phyloP scores from a whole-genome alignment of 2,888 invertebrate genomes.

The Drosophila paramelanica region DNA sequence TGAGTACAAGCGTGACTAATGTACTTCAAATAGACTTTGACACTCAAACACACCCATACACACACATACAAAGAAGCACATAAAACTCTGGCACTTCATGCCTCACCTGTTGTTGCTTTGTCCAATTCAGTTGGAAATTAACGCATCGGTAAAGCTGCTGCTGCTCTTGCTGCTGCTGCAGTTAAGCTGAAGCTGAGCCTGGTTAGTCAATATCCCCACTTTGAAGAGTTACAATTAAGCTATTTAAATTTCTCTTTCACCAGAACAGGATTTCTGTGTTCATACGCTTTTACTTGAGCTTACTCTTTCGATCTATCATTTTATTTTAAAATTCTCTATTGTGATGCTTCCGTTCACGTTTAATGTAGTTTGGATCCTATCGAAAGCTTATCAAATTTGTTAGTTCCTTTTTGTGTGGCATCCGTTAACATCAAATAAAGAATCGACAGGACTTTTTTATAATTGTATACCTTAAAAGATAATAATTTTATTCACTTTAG shows the following conservation, averaged over 20 bases:
- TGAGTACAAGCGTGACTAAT: constrained; percentile 51
- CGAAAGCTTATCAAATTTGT: too few species aligned
- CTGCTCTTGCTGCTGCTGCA: constrained; percentile 2
- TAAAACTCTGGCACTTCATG: constrained; percentile 30
- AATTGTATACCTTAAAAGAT: too few species aligned
- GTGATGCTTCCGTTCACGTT: too few species aligned
- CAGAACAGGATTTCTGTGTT: neutral
- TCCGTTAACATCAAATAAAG: too few species aligned
- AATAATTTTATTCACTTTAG: too few species aligned
- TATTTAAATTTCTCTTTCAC: neutral
- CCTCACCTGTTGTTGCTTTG: constrained; percentile 56
- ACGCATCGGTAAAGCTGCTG: constrained; percentile 46
- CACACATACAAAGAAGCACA: neutral
- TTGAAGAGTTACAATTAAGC: constrained; percentile 6
- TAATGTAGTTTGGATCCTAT: too few species aligned
- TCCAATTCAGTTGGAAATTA: constrained; percentile 45
- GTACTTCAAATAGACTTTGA: constrained; percentile 61
- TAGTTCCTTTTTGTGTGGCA: too few species aligned
- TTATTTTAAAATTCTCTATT: too few species aligned
- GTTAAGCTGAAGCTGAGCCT: constrained; percentile 50
- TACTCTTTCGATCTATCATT: too few species aligned
- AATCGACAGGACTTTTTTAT: too few species aligned
- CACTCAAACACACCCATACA: constrained; percentile 27
- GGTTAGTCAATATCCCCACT: constrained; percentile 8
- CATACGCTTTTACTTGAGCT: too few species aligned